Evolutionary conservation across 2,888 invertebrate genomes (phyloP).

Genomic region (Drosophila flavopinicola): DNA sequence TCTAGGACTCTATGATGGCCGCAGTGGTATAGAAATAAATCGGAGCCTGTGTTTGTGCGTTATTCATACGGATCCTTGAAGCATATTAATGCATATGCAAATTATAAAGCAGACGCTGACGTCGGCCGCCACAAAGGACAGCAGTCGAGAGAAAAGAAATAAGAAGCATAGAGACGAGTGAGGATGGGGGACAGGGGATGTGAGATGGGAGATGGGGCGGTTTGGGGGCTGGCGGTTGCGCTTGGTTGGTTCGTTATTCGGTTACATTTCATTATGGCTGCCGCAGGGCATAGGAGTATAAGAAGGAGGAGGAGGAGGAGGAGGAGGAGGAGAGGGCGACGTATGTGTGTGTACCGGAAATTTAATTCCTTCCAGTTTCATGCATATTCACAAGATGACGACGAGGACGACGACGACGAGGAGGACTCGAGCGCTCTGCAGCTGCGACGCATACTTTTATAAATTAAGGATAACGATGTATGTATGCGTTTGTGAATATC

Average conservation of each 20-base stretch:
- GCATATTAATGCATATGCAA: conserved; percentile 75
- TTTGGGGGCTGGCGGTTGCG: conserved; percentile 34
- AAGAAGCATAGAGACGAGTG: conserved; percentile 33
- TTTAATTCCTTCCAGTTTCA: conserved; percentile 75
- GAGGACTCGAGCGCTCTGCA: conserved; percentile 30
- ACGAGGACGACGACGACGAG: conserved; percentile 37
- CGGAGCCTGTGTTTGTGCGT: conserved; percentile 28
- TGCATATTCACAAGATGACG: conserved; percentile 76
- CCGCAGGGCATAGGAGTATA: conserved; percentile 15
- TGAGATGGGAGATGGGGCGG: neutral
- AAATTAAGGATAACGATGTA: conserved; percentile 78
- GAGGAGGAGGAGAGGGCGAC: neutral
- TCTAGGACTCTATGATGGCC: conserved; percentile 7
- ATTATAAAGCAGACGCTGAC: conserved; percentile 50
- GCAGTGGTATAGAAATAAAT: neutral
- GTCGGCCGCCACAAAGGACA: conserved; percentile 34
- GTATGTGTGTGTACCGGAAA: conserved; percentile 44
- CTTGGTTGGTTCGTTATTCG: conserved; percentile 82
- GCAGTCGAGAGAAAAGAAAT: conserved; percentile 26
- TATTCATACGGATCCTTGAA: conserved; percentile 50
- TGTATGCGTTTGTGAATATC: conserved; percentile 30
- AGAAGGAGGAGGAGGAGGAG: neutral
- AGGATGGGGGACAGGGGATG: neutral
- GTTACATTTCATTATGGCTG: conserved; percentile 76
- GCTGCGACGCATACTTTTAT: conserved; percentile 66